Percentiles rank a stretch among this genome's conserved stretches.
Conservation (phyloP, 2,113 vertebrate genomes). For the Syngnathoides biaculeatus region DNA sequence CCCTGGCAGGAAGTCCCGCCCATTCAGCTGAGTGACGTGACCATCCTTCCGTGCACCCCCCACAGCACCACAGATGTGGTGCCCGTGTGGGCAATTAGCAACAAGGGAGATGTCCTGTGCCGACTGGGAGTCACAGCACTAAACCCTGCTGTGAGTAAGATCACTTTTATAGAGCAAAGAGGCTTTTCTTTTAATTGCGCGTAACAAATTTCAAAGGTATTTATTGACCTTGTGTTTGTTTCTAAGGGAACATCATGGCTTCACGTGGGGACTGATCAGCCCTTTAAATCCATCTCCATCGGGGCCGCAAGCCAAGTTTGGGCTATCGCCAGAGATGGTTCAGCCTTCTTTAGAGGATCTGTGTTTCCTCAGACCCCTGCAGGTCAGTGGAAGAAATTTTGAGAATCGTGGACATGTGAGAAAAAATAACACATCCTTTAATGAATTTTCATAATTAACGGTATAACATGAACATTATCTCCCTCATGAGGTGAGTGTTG, state of each 20-base stretch:
- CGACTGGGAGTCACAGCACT: conserved; percentile 83
- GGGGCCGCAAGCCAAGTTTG: conserved; percentile 88
- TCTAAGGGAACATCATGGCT: conserved; percentile 91
- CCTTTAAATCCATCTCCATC: conserved; percentile 88
- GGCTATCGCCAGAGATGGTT: conserved; percentile 90
- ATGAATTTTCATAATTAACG: neutral
- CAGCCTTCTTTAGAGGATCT: conserved; percentile 89
- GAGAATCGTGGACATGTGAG: neutral
- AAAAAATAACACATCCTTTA: neutral
- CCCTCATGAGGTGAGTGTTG: conserved; percentile 83
- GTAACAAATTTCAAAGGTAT: neutral
- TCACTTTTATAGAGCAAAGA: neutral
- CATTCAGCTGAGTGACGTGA: conserved; percentile 84
- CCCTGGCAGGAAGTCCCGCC: conserved; percentile 94
- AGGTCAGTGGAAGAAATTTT: conserved; percentile 66
- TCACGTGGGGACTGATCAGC: conserved; percentile 92
- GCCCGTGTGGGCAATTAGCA: conserved; percentile 91
- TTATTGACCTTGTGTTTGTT: neutral
- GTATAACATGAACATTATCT: conserved; percentile 10
- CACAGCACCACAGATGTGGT: conserved; percentile 66
- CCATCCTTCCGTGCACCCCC: conserved; percentile 78
- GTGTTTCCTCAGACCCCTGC: conserved; percentile 84
- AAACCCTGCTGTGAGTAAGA: conserved; percentile 82
- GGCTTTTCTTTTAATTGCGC: neutral
- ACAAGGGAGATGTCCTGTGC: conserved; percentile 96